Evolutionary conservation across 1,140 invertebrate genomes (phyloP).

Genomic region (Oscheius sp.): DNA sequence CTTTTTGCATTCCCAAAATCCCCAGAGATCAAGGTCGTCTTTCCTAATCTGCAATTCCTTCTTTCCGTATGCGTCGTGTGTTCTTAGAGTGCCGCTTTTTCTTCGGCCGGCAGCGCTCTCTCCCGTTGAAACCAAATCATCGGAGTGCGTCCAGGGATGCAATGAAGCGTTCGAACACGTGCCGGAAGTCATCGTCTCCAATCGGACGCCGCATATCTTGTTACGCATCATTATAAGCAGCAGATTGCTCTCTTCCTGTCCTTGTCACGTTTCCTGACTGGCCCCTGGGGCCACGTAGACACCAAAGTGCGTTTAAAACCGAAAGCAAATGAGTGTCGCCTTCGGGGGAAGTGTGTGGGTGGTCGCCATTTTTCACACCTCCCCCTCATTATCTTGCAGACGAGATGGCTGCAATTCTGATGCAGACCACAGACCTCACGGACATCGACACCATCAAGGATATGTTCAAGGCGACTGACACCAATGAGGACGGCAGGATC

Average conservation of each 20-base stretch:
- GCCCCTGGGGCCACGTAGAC: background rate
- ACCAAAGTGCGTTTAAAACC: background rate
- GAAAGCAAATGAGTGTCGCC: background rate
- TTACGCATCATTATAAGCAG: background rate
- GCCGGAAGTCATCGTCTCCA: background rate
- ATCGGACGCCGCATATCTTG: background rate
- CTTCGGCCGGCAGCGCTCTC: background rate
- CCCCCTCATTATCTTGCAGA: conserved; percentile 48
- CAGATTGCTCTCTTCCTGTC: background rate
- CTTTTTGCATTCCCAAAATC: too few relatives aligned
- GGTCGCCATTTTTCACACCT: background rate
- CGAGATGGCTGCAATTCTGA: conserved; percentile 49
- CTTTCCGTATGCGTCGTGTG: too few relatives aligned
- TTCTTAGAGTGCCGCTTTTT: too few relatives aligned
- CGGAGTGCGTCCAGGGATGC: background rate
- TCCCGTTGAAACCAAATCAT: background rate
- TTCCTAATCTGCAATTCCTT: too few relatives aligned
- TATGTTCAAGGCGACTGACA: conserved; percentile 50
- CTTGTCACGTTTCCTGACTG: background rate
- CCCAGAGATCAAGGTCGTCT: too few relatives aligned
- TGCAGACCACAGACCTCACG: conserved; percentile 45
- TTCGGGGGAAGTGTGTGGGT: background rate
- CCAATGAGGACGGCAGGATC: conserved; percentile 49
- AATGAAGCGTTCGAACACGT: background rate
- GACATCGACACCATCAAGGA: conserved; percentile 42